Conservation (phyloP, 2,113 vertebrate species). For the Boleophthalmus pectinirostris region DNA sequence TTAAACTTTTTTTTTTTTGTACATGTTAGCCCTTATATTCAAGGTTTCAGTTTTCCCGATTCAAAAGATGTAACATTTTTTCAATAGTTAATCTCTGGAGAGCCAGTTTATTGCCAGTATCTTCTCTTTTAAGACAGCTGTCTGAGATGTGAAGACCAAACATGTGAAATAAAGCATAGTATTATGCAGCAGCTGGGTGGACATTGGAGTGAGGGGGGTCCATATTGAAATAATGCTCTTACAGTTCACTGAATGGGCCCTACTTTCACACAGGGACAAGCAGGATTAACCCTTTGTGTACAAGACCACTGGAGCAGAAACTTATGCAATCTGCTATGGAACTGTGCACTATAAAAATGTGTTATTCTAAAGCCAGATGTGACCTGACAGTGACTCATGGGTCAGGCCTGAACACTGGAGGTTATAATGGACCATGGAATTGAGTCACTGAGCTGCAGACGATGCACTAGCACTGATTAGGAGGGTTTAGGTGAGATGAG, state of each 20-base stretch:
- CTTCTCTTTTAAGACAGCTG: no score
- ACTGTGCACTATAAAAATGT: not conserved
- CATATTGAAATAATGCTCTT: slow-evolving; percentile 10
- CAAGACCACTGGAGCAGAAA: not conserved
- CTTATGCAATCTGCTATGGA: not conserved
- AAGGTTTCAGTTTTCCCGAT: no score
- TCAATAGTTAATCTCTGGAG: no score
- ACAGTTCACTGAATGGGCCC: slow-evolving; percentile 3
- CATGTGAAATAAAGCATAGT: not conserved
- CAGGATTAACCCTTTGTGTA: slow-evolving; percentile 16
- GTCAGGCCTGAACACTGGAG: not conserved
- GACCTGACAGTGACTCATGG: not conserved
- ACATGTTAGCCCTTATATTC: no score
- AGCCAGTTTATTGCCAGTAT: no score
- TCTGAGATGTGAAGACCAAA: not conserved
- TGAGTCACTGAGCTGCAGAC: no score
- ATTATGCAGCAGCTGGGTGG: not conserved
- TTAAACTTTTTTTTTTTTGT: no score
- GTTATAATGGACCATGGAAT: no score
- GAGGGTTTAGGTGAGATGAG: no score
- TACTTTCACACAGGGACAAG: not conserved
- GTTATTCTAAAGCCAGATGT: not conserved
- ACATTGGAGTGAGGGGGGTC: not conserved
- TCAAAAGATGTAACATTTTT: no score
- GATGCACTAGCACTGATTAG: no score